Conservation (phyloP, 2,888 invertebrate species). For the Salpingus planirostris region DNA sequence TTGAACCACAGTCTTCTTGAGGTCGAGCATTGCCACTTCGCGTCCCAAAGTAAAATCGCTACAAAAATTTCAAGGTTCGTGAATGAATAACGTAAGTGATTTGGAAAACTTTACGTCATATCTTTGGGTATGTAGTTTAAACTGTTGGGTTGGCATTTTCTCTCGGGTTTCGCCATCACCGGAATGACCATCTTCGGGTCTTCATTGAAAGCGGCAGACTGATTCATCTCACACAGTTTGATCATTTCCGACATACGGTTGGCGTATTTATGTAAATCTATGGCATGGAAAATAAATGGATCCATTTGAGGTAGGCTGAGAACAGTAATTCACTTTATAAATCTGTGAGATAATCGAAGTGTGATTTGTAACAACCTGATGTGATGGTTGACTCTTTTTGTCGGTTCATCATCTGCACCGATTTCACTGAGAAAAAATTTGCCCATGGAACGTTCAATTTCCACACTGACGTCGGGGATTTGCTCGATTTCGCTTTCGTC, state of each 20-base stretch:
- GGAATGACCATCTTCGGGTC: background rate
- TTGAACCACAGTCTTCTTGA: background rate
- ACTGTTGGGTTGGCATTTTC: slow-evolving; percentile 22
- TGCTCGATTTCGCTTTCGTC: slow-evolving; percentile 11
- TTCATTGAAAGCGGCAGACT: too few relatives aligned
- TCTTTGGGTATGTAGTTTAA: too few relatives aligned
- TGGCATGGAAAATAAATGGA: slow-evolving; percentile 32
- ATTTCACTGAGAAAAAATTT: slow-evolving; percentile 31
- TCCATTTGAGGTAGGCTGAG: slow-evolving; percentile 32
- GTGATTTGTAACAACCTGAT: too few relatives aligned
- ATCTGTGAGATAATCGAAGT: too few relatives aligned
- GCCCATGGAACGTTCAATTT: slow-evolving; percentile 34
- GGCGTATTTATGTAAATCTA: slow-evolving; percentile 34
- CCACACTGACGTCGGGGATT: slow-evolving; percentile 29
- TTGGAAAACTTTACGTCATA: too few relatives aligned
- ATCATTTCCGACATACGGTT: slow-evolving; percentile 34
- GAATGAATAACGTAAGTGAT: too few relatives aligned
- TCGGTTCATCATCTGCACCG: slow-evolving; percentile 15
- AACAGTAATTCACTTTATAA: too few relatives aligned
- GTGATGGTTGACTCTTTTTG: too few relatives aligned
- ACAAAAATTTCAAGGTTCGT: too few relatives aligned
- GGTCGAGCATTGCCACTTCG: background rate
- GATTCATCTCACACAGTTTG: slow-evolving; percentile 6
- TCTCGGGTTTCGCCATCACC: slow-evolving; percentile 13
- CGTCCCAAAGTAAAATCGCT: background rate